These are phyloP conservation scores for Pachyseris speciosa DNA, from an alignment of 64 coral and sea anemone species.

Conservation along the genomic window DNA sequence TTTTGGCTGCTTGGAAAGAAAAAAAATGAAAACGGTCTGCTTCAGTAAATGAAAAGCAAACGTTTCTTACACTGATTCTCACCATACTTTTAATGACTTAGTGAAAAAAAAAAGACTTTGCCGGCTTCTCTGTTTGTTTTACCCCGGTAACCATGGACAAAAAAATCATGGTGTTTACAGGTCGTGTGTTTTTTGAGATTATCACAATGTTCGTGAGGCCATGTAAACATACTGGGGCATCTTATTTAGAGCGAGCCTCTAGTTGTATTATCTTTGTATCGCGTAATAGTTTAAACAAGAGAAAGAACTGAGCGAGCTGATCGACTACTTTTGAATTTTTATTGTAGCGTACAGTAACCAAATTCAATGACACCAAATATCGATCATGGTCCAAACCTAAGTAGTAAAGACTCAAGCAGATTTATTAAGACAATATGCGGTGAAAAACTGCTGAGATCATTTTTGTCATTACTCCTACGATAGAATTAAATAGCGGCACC, in stretches of 20 bases:
- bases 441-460: neutral
- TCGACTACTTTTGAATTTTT: too few species aligned
- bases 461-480: neutral
- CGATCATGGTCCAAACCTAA: too few species aligned
- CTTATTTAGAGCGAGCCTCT: neutral
- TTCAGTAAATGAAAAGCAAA: neutral
- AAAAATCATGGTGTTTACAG: too few species aligned
- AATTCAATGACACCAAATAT: too few species aligned
- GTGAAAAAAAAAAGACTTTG: neutral
- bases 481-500: neutral
- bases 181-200: too few species aligned
- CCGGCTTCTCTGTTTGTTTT: neutral
- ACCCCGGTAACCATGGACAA: neutral
- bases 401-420: too few species aligned
- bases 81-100: neutral
- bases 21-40: neutral
- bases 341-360: too few species aligned
- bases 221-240: constrained; percentile 3
- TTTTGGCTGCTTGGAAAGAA: neutral
- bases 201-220: constrained; percentile 1
- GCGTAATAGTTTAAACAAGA: neutral
- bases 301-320: too few species aligned
- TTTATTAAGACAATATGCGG: neutral
- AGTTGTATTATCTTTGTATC: neutral
- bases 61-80: neutral